Evolutionary conservation across 2,113 vertebrate species (phyloP).

Genomic region (Oxygymnocypris stewartii): DNA sequence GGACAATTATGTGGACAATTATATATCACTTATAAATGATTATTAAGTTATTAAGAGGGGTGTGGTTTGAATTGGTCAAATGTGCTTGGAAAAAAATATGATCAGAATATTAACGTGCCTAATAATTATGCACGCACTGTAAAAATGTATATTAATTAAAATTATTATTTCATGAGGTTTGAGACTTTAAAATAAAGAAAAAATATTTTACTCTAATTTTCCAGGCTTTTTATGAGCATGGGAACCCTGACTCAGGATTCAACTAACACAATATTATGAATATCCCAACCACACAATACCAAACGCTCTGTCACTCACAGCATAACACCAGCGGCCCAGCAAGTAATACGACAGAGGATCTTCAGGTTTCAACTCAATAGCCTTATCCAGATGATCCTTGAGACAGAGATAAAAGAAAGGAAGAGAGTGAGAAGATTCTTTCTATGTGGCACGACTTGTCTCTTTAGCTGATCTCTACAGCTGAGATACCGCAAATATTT

Average conservation of each 20-base stretch:
- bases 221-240: background rate
- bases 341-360: constrained; percentile 93
- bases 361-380: constrained; percentile 88
- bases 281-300: background rate
- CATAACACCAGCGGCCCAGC: constrained; percentile 94
- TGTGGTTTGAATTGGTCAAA: too few species aligned
- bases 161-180: too few species aligned
- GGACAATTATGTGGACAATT: too few species aligned
- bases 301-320: constrained; percentile 78
- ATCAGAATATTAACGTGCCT: too few species aligned
- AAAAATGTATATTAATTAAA: background rate
- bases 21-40: too few species aligned
- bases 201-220: background rate
- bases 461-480: constrained; percentile 66
- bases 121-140: too few species aligned
- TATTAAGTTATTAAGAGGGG: too few species aligned
- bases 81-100: too few species aligned
- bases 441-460: background rate
- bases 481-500: constrained; percentile 69
- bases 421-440: constrained; percentile 9
- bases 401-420: constrained; percentile 41
- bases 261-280: background rate
- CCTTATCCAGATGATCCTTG: constrained; percentile 95
- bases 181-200: too few species aligned
- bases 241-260: background rate